Base-by-base conservation (phyloP, 1,140 invertebrate species). In the Hylyphantes graminicola region DNA sequence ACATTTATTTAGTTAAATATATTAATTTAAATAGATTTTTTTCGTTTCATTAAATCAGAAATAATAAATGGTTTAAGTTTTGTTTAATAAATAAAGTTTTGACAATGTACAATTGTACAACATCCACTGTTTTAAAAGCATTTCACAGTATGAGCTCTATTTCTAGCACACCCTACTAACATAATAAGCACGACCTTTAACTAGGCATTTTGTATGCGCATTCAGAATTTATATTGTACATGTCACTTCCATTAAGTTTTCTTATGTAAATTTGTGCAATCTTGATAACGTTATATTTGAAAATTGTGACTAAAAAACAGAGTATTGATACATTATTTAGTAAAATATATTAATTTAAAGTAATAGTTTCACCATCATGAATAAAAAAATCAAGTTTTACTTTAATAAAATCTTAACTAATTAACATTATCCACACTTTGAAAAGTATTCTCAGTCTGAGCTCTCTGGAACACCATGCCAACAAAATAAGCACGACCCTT, bases 171-270 rank as follows among this genome's bases (percentile, higher is more conserved):
- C 12, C 12, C 2, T 61, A 12, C 57, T 15, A 61, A 61, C 17
- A 61, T 3, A 61, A 61, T 61, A 15, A 61, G 17, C 57, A 3
- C 57, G 6, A 61, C 2, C 17, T 61, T 61, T 74, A 74, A 74
- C 57, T 57, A 74, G 72, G 72, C 51, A 10, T 21, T 74, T 55
- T 74, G 72, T 74, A 74, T 74, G 72, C 72, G 57, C 72, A 74
- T 74, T 57, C 54, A 35, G 13, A 7, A 10, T 10, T 11, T n/a
- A 19, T 57, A 74, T 51, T 59, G 55, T 55, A 19, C n/a, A 74
- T 57, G n/a, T n/a, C n/a, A n/a, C n/a, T n/a, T n/a, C n/a, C n/a
- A n/a, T n/a, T n/a, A n/a, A n/a, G n/a, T n/a, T n/a, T n/a, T n/a
- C n/a, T n/a, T n/a, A n/a, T n/a, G n/a, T n/a, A n/a, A n/a, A n/a